Evolutionary conservation across 1,140 invertebrate genomes (phyloP).

Genomic region (Sipha flava): DNA sequence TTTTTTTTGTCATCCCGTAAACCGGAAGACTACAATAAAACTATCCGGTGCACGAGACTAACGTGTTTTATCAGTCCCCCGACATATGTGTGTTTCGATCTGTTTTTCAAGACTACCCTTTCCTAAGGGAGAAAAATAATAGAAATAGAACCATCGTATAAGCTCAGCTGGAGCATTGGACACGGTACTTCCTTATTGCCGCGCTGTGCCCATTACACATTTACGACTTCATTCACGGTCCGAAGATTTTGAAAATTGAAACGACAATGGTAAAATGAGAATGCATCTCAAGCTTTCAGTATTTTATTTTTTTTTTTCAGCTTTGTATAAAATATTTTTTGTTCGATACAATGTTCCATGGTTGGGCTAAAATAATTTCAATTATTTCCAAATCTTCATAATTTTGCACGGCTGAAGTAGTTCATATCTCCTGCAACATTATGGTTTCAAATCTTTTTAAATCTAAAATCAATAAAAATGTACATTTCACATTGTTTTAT

Average conservation of each 20-base stretch:
- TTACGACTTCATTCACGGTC: constrained; percentile 28
- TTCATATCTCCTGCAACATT: too few species aligned
- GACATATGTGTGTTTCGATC: not conserved
- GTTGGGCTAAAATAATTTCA: too few species aligned
- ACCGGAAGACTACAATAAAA: constrained; percentile 13
- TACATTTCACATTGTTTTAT: too few species aligned
- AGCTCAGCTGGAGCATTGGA: not conserved
- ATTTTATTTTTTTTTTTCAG: too few species aligned
- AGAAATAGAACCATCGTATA: not conserved
- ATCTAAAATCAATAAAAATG: too few species aligned
- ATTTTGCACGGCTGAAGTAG: too few species aligned
- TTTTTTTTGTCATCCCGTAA: not conserved
- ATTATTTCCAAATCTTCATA: too few species aligned
- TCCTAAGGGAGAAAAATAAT: not conserved
- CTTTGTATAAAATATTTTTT: too few species aligned
- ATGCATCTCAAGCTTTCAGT: not conserved
- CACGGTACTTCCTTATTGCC: not conserved
- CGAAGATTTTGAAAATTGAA: constrained; percentile 31
- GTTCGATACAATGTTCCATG: too few species aligned
- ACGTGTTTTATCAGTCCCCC: constrained; percentile 10
- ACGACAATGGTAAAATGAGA: not conserved
- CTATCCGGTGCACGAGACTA: not conserved
- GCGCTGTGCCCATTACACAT: not conserved
- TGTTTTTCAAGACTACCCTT: not conserved
- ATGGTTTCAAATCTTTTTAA: too few species aligned